Conservation (phyloP, 2,113 vertebrate genomes). For the Sphyrna mokarran region DNA sequence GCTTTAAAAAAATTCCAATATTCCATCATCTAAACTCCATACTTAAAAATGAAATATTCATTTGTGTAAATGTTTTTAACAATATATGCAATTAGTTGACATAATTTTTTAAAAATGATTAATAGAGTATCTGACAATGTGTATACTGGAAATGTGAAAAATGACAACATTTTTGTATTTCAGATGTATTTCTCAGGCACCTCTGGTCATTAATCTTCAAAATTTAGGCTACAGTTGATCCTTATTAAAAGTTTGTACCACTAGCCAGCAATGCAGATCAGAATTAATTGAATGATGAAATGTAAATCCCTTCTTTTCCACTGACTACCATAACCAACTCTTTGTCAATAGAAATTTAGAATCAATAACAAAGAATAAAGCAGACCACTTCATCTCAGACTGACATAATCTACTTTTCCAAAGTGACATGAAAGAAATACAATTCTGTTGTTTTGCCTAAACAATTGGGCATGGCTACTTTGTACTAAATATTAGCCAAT, state of each 20-base stretch:
- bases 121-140: not conserved
- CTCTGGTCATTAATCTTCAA: conserved; percentile 26
- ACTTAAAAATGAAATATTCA: not conserved
- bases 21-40: conserved; percentile 1
- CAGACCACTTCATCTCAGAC: not conserved
- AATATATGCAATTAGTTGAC: not conserved
- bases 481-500: conserved; percentile 33
- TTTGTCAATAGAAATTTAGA: not conserved
- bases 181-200: conserved; percentile 19
- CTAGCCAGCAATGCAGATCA: not conserved
- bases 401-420: not conserved
- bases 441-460: not conserved
- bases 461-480: not conserved
- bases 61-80: not conserved
- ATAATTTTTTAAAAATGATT: not conserved
- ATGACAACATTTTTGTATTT: not conserved
- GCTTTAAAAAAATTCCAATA: conserved; percentile 15
- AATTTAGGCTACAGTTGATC: not conserved
- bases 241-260: not conserved
- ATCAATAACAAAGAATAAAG: not conserved
- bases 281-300: not conserved
- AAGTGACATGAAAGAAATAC: not conserved
- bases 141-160: not conserved
- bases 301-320: not conserved
- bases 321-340: not conserved